Conservation (phyloP, 2,888 invertebrate genomes). For the Coelogynopora nodosa region DNA sequence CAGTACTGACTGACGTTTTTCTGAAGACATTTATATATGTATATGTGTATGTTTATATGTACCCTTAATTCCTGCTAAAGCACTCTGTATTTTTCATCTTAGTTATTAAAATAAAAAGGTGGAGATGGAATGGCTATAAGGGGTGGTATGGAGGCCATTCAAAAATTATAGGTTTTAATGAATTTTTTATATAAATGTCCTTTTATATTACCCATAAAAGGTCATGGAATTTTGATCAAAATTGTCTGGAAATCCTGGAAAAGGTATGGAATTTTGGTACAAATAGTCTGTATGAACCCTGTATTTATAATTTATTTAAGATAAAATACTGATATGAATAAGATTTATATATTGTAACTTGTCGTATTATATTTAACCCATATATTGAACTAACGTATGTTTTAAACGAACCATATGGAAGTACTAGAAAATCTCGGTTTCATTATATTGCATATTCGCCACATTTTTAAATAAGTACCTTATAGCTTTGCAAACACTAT, state of each 20-base stretch:
- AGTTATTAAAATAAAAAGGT: neutral
- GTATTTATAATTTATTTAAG: neutral
- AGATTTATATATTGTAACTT: no score
- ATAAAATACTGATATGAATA: no score
- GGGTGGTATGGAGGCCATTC: neutral
- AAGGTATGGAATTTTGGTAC: neutral
- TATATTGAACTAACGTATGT: no score
- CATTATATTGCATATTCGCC: no score
- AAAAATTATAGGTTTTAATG: neutral
- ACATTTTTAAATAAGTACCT: no score
- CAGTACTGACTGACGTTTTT: neutral
- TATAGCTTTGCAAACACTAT: no score
- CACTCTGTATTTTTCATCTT: neutral
- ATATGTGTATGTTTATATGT: neutral
- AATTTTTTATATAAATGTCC: neutral
- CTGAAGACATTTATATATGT: neutral
- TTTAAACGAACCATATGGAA: no score
- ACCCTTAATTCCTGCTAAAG: neutral
- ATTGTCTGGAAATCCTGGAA: neutral
- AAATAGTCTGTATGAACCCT: neutral
- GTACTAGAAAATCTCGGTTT: no score
- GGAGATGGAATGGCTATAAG: neutral
- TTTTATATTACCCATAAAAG: neutral
- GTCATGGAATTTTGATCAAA: neutral
- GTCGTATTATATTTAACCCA: no score